Percentiles rank a stretch among this genome's conserved stretches.
Evolutionary conservation across 2,113 vertebrate species (phyloP).

Genomic region (Pitta sordida): DNA sequence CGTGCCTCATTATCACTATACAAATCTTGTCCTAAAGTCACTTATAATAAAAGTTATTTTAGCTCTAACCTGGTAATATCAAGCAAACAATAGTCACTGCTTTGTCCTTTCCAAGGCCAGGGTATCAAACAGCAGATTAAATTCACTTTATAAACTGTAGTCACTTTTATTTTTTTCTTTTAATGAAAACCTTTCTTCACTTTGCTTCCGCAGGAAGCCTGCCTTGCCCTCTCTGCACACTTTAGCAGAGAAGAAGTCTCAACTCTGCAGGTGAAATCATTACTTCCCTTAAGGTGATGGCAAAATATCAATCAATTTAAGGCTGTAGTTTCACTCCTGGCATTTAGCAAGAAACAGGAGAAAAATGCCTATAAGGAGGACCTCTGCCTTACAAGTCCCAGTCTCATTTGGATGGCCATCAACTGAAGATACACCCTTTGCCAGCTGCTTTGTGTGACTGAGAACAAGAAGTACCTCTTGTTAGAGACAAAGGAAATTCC

Average conservation of each 20-base stretch:
- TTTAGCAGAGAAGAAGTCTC: background rate
- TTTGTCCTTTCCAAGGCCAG: background rate
- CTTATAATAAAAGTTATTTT: background rate
- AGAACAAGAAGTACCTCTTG: background rate
- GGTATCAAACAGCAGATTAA: background rate
- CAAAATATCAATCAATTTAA: background rate
- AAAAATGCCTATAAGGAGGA: background rate
- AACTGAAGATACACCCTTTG: background rate
- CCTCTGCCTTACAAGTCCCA: background rate
- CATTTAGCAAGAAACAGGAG: background rate
- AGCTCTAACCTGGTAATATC: background rate
- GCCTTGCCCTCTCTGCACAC: background rate
- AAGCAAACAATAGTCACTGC: background rate
- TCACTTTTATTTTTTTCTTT: background rate
- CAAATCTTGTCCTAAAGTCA: background rate
- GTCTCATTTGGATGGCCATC: background rate
- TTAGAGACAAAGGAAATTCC: background rate
- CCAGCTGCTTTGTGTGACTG: background rate
- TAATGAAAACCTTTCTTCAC: background rate
- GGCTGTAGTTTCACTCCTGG: background rate
- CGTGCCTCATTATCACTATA: background rate
- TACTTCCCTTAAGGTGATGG: background rate
- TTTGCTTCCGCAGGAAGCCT: background rate
- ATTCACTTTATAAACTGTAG: background rate
- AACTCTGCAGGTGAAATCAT: background rate